Conservation (phyloP, 23 tunicate genomes). For the Styela plicata region DNA sequence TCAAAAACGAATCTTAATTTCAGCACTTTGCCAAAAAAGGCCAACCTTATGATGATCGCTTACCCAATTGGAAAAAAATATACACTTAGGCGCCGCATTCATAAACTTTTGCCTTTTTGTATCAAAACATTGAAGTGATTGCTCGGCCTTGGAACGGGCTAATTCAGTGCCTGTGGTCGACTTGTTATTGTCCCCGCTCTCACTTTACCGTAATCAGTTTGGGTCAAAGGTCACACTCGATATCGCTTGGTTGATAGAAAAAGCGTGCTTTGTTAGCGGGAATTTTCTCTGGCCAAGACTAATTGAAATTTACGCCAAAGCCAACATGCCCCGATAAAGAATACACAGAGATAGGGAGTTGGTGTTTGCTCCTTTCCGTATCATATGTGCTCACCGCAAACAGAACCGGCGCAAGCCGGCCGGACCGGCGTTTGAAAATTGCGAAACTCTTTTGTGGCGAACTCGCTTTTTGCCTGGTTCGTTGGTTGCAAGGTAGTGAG, state of each 20-base stretch:
- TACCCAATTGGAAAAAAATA: too few species aligned
- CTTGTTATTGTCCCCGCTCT: not conserved
- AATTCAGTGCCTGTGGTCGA: not conserved
- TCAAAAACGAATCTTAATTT: too few species aligned
- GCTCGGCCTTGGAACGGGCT: not conserved
- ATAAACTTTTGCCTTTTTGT: not conserved
- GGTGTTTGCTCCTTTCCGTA: not conserved
- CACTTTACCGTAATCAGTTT: not conserved
- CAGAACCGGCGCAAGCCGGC: constrained; percentile 1
- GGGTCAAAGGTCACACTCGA: not conserved
- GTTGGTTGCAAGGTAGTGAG: not conserved
- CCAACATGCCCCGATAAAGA: not conserved
- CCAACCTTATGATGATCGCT: too few species aligned
- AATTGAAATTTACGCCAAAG: too few species aligned
- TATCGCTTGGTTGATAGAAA: too few species aligned
- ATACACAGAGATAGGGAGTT: not conserved
- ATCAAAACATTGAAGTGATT: not conserved
- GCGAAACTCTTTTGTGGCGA: not conserved
- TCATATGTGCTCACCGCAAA: not conserved
- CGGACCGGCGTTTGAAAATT: not conserved
- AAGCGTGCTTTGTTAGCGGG: too few species aligned
- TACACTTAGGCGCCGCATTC: too few species aligned
- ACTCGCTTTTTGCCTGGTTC: not conserved
- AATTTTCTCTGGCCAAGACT: too few species aligned
- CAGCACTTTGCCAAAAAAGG: too few species aligned